Percentiles rank a stretch among this genome's conserved stretches.
Conservation (phyloP, 2,113 vertebrate species). For the Corythaeola cristata region DNA sequence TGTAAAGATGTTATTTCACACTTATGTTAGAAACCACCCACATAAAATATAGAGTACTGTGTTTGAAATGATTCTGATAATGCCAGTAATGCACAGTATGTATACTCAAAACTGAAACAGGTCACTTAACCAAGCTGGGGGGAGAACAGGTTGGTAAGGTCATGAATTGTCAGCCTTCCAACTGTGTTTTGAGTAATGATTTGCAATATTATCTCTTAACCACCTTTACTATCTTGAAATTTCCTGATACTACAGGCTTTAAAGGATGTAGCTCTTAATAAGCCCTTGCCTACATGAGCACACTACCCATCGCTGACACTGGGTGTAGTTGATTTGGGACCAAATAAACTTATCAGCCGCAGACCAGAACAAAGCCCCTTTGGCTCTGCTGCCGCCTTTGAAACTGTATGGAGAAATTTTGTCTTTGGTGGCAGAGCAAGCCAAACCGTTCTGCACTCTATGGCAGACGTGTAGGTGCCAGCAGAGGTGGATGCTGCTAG, state of each 20-base stretch:
- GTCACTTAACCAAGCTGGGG: neutral
- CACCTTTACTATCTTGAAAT: neutral
- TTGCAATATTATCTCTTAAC: neutral
- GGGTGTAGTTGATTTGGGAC: neutral
- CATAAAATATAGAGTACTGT: neutral
- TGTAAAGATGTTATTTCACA: neutral
- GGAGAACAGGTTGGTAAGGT: neutral
- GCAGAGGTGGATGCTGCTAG: neutral
- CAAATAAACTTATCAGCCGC: neutral
- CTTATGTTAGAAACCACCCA: neutral
- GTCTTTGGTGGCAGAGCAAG: neutral
- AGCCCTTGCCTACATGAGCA: neutral
- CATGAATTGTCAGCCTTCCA: neutral
- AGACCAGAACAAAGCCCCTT: neutral
- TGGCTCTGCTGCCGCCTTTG: neutral
- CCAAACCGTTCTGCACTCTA: fast-evolving
- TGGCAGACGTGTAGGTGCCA: neutral
- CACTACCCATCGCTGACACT: too few species aligned
- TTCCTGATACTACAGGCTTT: neutral
- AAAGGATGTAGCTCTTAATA: neutral
- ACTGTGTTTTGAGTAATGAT: neutral
- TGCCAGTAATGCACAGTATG: neutral
- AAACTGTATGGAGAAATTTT: neutral
- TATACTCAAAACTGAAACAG: neutral
- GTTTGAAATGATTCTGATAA: neutral